A percentile compares a stretch with the other conserved stretches of the same genome.
These are phyloP conservation scores for Ceratina japonica DNA, from an alignment of 1,140 invertebrate genomes.

Conservation along the genomic window DNA sequence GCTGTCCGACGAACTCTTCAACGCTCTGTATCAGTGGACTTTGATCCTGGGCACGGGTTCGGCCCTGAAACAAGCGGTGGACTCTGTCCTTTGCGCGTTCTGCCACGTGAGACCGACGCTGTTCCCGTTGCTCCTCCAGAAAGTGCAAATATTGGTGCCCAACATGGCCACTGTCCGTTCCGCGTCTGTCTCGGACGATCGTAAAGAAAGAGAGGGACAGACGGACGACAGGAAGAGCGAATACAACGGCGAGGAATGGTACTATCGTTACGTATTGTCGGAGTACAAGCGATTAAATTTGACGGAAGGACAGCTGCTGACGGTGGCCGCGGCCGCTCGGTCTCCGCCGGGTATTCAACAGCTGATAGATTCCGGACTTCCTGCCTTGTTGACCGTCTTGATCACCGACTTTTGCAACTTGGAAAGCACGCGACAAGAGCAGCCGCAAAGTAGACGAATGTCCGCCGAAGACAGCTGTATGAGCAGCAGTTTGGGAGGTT, in stretches of 20 bases:
- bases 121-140: constrained; percentile 86
- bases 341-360: constrained; percentile 87
- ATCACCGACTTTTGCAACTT: constrained; percentile 81
- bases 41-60: constrained; percentile 83
- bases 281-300: constrained; percentile 78
- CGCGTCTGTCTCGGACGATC: constrained; percentile 82
- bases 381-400: constrained; percentile 82
- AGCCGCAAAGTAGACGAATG: constrained; percentile 41
- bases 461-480: constrained; percentile 43
- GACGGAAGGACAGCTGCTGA: constrained; percentile 84
- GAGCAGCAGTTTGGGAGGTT: constrained; percentile 32
- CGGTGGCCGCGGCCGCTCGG: constrained; percentile 87
- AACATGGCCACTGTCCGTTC: constrained; percentile 79
- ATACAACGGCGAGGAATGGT: constrained; percentile 80
- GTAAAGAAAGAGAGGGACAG: constrained; percentile 81
- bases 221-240: constrained; percentile 87
- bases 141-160: constrained; percentile 85
- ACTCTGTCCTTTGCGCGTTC: constrained; percentile 89
- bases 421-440: constrained; percentile 63
- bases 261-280: constrained; percentile 72
- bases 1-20: constrained; percentile 85
- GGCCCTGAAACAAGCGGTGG: constrained; percentile 88
- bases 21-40: constrained; percentile 88
- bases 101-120: constrained; percentile 90
- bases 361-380: constrained; percentile 88